These are phyloP conservation scores for Panthera uncia DNA, from an alignment of 2,113 vertebrate species.

Conservation along the genomic window DNA sequence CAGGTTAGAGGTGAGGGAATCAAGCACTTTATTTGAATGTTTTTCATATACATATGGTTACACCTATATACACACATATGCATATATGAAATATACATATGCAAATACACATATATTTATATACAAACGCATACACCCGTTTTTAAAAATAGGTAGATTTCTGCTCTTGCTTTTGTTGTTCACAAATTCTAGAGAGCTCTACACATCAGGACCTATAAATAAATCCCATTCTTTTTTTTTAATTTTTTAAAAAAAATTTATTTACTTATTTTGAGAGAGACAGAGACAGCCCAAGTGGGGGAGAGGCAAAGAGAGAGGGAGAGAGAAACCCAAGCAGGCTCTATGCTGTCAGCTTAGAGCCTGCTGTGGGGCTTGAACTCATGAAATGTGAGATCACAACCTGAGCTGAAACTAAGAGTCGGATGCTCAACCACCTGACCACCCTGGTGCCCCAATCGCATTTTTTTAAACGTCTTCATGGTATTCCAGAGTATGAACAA, in stretches of 20 bases:
- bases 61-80: neutral
- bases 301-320: no score
- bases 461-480: neutral
- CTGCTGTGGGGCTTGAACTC: no score
- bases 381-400: no score
- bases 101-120: neutral
- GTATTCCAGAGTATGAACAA: neutral
- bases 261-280: no score
- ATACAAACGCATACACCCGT: neutral
- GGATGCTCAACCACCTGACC: no score
- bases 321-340: no score
- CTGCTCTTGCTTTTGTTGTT: neutral
- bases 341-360: no score
- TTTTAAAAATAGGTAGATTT: neutral
- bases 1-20: neutral
- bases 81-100: neutral
- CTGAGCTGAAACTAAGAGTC: no score
- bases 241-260: no score
- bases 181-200: neutral
- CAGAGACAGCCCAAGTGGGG: no score
- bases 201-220: neutral
- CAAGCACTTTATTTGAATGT: neutral
- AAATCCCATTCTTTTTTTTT: neutral
- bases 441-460: neutral
- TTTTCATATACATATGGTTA: neutral